phyloP scores from a whole-genome alignment of 2,113 vertebrate species.

The Tautogolabrus adspersus region DNA sequence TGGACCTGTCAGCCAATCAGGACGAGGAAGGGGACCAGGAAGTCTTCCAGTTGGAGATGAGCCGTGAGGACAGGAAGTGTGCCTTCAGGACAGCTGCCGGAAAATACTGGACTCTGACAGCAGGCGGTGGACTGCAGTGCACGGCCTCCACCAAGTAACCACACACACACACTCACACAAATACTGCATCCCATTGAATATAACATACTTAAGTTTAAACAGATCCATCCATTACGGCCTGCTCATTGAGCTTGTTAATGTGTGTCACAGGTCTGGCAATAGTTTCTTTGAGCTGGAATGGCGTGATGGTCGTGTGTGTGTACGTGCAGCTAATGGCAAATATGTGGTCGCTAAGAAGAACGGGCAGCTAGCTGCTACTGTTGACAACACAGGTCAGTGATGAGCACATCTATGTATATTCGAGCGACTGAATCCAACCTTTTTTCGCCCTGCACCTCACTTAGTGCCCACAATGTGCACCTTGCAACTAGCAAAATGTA shows the following conservation, averaged over 20 bases:
- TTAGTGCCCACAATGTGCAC: too few relatives aligned
- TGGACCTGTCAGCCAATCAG: slow-evolving; percentile 97
- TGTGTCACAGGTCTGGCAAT: slow-evolving; percentile 86
- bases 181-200: not conserved
- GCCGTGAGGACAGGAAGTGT: slow-evolving; percentile 93
- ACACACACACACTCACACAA: slow-evolving; percentile 41
- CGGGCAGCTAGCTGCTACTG: slow-evolving; percentile 91
- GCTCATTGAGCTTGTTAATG: slow-evolving; percentile 2
- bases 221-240: not conserved
- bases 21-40: slow-evolving; percentile 96
- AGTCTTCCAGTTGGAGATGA: slow-evolving; percentile 97
- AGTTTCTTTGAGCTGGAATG: slow-evolving; percentile 96
- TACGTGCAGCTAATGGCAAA: slow-evolving; percentile 92
- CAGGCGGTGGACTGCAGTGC: slow-evolving; percentile 92
- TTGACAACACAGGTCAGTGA: slow-evolving; percentile 90
- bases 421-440: too few relatives aligned
- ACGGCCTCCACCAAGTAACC: slow-evolving; percentile 92
- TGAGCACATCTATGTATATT: not conserved
- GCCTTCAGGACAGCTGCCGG: slow-evolving; percentile 93
- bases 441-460: too few relatives aligned
- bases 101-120: slow-evolving; percentile 96
- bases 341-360: slow-evolving; percentile 96
- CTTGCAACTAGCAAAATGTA: too few relatives aligned
- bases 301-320: slow-evolving; percentile 89
- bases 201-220: not conserved